Evolutionary conservation across 2,888 invertebrate genomes (phyloP).

Genomic region (Drosophila dives): DNA sequence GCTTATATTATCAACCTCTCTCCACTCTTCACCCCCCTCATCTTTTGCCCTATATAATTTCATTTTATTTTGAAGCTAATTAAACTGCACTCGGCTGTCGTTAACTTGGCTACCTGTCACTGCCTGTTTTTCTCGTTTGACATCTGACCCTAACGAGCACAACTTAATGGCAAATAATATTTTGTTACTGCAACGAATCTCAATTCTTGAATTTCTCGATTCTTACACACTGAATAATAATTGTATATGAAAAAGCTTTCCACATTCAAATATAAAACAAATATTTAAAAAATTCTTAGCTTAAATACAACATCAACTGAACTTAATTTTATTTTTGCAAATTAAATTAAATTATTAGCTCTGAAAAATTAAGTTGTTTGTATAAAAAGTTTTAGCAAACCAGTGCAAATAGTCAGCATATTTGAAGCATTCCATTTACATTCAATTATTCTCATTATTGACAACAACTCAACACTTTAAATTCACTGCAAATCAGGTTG

Average conservation of each 20-base stretch:
- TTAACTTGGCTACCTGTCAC: slow-evolving; percentile 59
- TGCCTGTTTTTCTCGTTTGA: slow-evolving; percentile 14
- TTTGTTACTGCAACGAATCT: slow-evolving; percentile 34
- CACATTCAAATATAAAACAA: neutral
- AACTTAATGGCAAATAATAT: slow-evolving; percentile 49
- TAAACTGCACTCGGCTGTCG: slow-evolving; percentile 70
- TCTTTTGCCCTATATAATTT: slow-evolving; percentile 43
- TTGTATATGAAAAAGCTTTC: neutral
- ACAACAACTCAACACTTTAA: neutral
- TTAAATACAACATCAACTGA: neutral
- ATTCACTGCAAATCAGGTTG: neutral
- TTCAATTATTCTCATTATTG: neutral
- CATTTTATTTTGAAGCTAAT: slow-evolving; percentile 78
- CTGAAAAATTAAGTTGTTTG: neutral
- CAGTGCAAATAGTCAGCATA: neutral
- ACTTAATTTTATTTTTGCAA: neutral
- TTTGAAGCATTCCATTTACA: neutral
- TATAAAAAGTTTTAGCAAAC: neutral
- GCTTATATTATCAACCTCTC: slow-evolving; percentile 32
- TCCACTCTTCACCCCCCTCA: neutral
- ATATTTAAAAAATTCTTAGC: no score
- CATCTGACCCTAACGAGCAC: slow-evolving; percentile 47
- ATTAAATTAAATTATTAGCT: neutral
- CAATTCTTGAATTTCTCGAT: slow-evolving; percentile 9
- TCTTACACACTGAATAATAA: neutral